These are phyloP conservation scores for Stegostoma tigrinum DNA, from an alignment of 2,113 vertebrate species.

Conservation along the genomic window DNA sequence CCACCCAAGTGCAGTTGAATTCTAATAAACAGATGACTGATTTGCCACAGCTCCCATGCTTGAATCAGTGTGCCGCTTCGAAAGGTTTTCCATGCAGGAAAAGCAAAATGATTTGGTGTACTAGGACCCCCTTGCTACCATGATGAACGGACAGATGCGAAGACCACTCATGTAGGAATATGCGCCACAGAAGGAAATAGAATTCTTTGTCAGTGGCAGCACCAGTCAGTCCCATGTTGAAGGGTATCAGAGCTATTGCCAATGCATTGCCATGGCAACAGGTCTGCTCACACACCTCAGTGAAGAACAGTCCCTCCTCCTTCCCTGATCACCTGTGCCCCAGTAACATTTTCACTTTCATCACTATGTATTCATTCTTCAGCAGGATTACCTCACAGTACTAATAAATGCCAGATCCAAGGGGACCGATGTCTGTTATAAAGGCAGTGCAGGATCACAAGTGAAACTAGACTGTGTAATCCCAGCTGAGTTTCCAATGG, in stretches of 20 bases:
- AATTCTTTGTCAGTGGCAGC: background rate
- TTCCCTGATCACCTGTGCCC: background rate
- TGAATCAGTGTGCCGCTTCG: background rate
- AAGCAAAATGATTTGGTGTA: background rate
- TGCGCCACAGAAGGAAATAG: background rate
- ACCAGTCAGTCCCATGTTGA: background rate
- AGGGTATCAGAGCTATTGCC: background rate
- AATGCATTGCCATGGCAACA: background rate
- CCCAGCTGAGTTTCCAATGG: background rate
- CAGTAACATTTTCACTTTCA: background rate
- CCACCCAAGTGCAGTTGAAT: background rate
- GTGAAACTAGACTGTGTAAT: background rate
- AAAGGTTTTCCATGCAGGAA: background rate
- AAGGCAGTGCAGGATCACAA: background rate
- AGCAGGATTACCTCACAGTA: background rate
- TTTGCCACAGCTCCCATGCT: background rate
- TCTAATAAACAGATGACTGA: background rate
- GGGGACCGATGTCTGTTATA: background rate
- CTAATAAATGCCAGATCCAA: conserved; percentile 32
- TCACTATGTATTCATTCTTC: background rate
- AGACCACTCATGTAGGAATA: no score
- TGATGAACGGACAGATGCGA: background rate
- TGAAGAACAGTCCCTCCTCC: background rate
- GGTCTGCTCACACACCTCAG: background rate
- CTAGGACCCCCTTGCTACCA: background rate